Evolutionary conservation across 1,140 invertebrate species (phyloP).

Genomic region (Anoplolepis gracilipes): DNA sequence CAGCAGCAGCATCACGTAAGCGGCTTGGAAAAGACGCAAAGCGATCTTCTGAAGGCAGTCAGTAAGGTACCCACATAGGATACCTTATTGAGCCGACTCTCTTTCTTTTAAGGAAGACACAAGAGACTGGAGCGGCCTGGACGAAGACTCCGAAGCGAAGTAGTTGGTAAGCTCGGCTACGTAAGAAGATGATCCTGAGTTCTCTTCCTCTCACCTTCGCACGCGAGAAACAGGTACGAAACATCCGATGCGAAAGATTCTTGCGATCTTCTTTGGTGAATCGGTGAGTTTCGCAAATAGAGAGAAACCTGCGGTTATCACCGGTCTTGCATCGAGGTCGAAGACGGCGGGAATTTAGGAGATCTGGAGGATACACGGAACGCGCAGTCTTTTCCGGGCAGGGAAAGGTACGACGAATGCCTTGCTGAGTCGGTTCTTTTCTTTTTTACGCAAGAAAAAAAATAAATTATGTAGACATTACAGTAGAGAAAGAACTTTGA

Average conservation of each 20-base stretch:
- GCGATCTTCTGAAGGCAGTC: constrained; percentile 88
- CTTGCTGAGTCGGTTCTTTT: constrained; percentile 42
- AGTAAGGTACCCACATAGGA: constrained; percentile 89
- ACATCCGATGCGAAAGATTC: constrained; percentile 30
- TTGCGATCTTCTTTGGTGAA: constrained; percentile 33
- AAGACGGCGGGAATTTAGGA: constrained; percentile 39
- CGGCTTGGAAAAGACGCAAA: constrained; percentile 88
- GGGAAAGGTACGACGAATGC: constrained; percentile 54
- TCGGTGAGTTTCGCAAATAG: constrained; percentile 8
- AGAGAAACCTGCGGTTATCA: constrained; percentile 36
- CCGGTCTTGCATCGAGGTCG: constrained; percentile 29
- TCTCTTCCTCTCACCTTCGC: constrained; percentile 50
- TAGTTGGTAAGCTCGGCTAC: constrained; percentile 59
- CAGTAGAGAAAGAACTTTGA: constrained; percentile 46
- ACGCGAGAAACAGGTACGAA: constrained; percentile 50
- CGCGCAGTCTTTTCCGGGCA: constrained; percentile 8
- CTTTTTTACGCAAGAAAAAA: constrained; percentile 51
- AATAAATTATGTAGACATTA: constrained; percentile 27
- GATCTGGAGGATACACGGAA: background rate
- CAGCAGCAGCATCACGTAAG: constrained; percentile 88
- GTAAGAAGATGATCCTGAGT: constrained; percentile 57
- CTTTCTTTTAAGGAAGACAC: constrained; percentile 78
- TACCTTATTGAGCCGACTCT: constrained; percentile 76
- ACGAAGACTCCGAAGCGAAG: constrained; percentile 64
- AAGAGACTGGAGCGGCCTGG: constrained; percentile 70